Conservation (phyloP, 2,797 vertebrate species). For the Acipenser ruthenus region DNA sequence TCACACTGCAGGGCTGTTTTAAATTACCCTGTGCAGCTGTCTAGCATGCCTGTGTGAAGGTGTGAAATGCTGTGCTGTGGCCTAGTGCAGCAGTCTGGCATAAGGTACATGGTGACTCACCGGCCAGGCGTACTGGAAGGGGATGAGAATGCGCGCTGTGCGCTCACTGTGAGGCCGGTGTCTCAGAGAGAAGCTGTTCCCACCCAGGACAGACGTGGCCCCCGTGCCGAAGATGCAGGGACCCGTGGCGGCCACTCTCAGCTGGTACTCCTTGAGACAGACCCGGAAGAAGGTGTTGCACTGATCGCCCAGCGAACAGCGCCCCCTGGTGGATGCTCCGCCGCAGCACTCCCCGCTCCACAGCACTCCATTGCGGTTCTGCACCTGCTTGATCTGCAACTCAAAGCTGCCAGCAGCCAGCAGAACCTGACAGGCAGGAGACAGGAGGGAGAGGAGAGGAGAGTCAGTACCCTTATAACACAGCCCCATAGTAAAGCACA, state of each 20-base stretch:
- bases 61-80: too few species aligned
- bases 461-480: not conserved
- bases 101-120: conserved; percentile 48
- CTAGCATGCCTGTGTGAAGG: too few species aligned
- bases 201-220: conserved; percentile 57
- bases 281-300: conserved; percentile 66
- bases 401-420: conserved; percentile 61
- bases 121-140: conserved; percentile 71
- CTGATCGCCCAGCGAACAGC: conserved; percentile 51
- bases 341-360: conserved; percentile 64
- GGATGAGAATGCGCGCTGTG: conserved; percentile 58
- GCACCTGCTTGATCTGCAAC: conserved; percentile 62
- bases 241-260: conserved; percentile 50
- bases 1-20: too few species aligned
- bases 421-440: conserved; percentile 34
- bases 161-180: conserved; percentile 38
- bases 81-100: too few species aligned
- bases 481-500: too few species aligned
- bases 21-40: too few species aligned
- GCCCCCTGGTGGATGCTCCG: conserved; percentile 41
- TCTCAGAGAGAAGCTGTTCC: conserved; percentile 52
- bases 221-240: conserved; percentile 60
- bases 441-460: conserved; percentile 7
- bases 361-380: conserved; percentile 57
- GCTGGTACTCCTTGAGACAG: conserved; percentile 75